Evolutionary conservation across 1,140 invertebrate species (phyloP).

Genomic region (Lepidotrigona ventralis): DNA sequence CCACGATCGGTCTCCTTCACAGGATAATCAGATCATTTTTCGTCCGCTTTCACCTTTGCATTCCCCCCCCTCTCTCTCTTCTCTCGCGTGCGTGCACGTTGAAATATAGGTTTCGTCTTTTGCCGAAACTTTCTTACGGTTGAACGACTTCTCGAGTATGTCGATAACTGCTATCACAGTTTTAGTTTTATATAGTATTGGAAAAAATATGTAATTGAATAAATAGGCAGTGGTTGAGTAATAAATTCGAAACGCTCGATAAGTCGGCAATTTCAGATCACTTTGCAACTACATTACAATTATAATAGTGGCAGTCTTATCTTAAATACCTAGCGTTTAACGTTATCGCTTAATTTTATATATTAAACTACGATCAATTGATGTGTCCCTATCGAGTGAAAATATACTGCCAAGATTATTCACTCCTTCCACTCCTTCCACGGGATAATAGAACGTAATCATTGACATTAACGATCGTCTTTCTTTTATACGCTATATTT

Average conservation of each 20-base stretch:
- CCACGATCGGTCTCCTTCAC: constrained; percentile 51
- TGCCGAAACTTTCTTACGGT: neutral
- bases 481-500: neutral
- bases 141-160: neutral
- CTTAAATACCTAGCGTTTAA: neutral
- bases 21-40: constrained; percentile 68
- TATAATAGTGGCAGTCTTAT: neutral
- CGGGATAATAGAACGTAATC: neutral
- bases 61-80: too few species aligned
- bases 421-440: too few species aligned
- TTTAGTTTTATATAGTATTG: too few species aligned
- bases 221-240: too few species aligned
- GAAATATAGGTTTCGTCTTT: neutral
- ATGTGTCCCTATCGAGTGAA: neutral
- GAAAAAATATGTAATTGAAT: too few species aligned
- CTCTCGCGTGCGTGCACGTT: neutral
- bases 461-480: neutral
- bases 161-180: too few species aligned
- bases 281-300: too few species aligned
- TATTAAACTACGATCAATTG: neutral
- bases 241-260: too few species aligned
- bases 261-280: too few species aligned
- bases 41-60: constrained; percentile 64
- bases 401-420: neutral
- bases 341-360: neutral